Base-by-base conservation (phyloP, 2,797 vertebrate genomes). In the Leucoraja ocellata region DNA sequence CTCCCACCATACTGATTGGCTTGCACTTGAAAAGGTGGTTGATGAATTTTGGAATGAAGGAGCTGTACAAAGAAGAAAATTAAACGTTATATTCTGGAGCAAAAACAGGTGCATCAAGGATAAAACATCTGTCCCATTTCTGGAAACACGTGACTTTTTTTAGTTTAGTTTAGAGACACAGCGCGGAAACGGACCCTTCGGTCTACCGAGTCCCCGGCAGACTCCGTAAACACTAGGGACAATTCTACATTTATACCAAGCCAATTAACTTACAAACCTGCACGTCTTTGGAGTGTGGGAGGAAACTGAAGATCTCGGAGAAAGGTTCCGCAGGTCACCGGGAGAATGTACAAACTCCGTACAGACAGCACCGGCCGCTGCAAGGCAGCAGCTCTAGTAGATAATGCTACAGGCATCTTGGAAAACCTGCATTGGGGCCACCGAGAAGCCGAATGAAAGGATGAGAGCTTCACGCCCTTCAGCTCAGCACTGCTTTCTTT, bases 21-120 rank as follows among this genome's bases (percentile, higher is more conserved):
- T 99, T 99, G 97, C 99, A 99, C 95, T 99, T 98, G 96, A 99
- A 99, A 94, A 99, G 96, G 94, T 99, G 98, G 95, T 98, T 99
- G 96, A 99, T 99, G 95, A 99, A 99, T 95, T 99, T 99, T 91
- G 99, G 99, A 95, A 99, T 99, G 95, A 99, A 99, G 93, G 98
- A 98, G 96, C 99, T 99, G 95, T 93, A 91, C 94, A 94, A 93
- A 68, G 93, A 93, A 46, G 74, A 93, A 14, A 7, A n/a, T 7
- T 32, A 63, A 80, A 61, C 8, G 28, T 93, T 23, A 79, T 4
- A 36, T 54, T 68, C 16, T 94, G 93, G 94, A 0, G 94, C 25
- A 94, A 93, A 93, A 93, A 5, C 84, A 1, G 2, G 93, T 93
- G 58, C 81, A 46, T 93, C 90, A 3, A 7, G 83, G 36, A 23